phyloP scores from a whole-genome alignment of 2,797 vertebrate species.

The Scomberomorus guttatus region DNA sequence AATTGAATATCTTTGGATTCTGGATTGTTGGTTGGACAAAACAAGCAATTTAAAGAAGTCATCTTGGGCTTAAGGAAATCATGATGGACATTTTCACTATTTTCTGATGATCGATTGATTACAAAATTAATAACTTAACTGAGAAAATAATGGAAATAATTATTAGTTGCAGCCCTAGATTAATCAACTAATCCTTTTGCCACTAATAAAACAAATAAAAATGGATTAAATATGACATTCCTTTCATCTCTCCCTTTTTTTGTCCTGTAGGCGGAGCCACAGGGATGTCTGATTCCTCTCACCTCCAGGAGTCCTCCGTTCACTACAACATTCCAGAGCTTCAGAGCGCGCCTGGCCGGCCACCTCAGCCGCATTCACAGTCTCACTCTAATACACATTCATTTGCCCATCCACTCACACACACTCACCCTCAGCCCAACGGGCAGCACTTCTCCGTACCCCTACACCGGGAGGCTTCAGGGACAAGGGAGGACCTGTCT shows the following conservation, averaged over 20 bases:
- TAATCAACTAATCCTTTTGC: background rate
- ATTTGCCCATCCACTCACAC: constrained; percentile 65
- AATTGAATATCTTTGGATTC: background rate
- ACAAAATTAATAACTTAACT: background rate
- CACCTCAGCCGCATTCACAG: constrained; percentile 66
- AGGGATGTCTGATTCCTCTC: constrained; percentile 90
- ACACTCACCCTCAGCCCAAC: constrained; percentile 78
- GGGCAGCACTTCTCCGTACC: constrained; percentile 79
- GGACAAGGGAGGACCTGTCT: constrained; percentile 83
- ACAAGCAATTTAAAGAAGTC: background rate
- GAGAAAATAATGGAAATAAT: background rate
- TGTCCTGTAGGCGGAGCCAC: constrained; percentile 81
- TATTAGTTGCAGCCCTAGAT: background rate
- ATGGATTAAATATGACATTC: background rate
- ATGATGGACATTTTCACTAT: background rate
- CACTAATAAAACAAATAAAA: background rate
- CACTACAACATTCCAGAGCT: constrained; percentile 99
- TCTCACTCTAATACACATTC: constrained; percentile 70
- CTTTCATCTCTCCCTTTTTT: background rate
- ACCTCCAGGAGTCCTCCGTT: constrained; percentile 92
- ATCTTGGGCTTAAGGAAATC: background rate
- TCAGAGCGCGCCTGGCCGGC: constrained; percentile 86
- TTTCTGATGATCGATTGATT: background rate
- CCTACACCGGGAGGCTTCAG: constrained; percentile 68
- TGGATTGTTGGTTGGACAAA: background rate